Conservation (phyloP, 2,888 invertebrate genomes). For the Caenorhabditis wallacei region DNA sequence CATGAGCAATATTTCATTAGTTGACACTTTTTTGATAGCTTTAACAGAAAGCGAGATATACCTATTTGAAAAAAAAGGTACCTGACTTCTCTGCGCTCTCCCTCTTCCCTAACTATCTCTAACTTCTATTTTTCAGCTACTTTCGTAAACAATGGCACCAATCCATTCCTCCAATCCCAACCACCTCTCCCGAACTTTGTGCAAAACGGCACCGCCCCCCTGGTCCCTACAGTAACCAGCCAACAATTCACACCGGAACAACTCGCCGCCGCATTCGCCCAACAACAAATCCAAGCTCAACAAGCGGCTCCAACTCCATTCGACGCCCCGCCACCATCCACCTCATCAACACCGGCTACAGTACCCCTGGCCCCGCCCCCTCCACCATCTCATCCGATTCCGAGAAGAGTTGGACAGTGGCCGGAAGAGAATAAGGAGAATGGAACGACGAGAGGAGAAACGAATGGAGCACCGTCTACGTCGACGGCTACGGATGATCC, state of each 20-base stretch:
- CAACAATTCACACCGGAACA: constrained; percentile 64
- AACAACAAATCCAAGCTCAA: constrained; percentile 54
- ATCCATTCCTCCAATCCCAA: constrained; percentile 55
- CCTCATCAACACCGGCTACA: constrained; percentile 23
- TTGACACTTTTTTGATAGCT: no score
- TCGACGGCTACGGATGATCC: constrained; percentile 69
- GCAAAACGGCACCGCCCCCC: constrained; percentile 37
- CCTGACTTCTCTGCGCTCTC: not conserved
- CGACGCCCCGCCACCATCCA: constrained; percentile 50
- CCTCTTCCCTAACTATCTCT: no score
- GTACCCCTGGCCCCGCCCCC: constrained; percentile 67
- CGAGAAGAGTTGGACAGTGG: constrained; percentile 55
- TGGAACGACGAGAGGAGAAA: constrained; percentile 28
- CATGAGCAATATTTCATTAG: no score
- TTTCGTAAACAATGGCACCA: constrained; percentile 55
- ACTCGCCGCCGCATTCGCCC: constrained; percentile 64
- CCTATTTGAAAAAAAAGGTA: no score
- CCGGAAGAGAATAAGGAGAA: constrained; percentile 72
- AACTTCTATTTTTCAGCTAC: constrained; percentile 50
- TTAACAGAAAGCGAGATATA: no score
- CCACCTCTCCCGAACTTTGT: constrained; percentile 42
- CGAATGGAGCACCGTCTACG: constrained; percentile 24
- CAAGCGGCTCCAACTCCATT: constrained; percentile 39
- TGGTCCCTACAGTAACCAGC: constrained; percentile 42
- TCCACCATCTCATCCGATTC: constrained; percentile 70